Evolutionary conservation across 2,113 vertebrate species (phyloP).

Genomic region (Tenrec ecaudatus): DNA sequence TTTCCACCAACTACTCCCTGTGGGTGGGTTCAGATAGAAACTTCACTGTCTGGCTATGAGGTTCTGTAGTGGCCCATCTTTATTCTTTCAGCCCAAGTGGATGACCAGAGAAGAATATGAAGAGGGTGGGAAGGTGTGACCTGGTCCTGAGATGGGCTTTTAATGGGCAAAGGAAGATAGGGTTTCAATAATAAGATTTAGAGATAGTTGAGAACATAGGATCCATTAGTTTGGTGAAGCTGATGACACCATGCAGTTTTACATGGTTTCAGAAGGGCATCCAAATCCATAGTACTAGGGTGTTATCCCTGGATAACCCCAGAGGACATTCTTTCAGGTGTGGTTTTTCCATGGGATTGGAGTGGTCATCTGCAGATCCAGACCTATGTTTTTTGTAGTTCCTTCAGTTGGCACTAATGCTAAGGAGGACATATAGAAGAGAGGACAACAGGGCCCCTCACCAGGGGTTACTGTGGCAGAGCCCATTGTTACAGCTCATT

Average conservation of each 20-base stretch:
- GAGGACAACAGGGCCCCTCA: too few relatives aligned
- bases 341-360: neutral
- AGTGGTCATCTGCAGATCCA: neutral
- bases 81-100: constrained; percentile 93
- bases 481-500: too few relatives aligned
- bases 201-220: neutral
- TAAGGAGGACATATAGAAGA: too few relatives aligned
- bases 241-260: neutral
- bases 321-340: neutral
- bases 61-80: constrained; percentile 90
- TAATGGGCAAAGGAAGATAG: accelerated
- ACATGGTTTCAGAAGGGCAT: neutral
- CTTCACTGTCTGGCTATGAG: constrained; percentile 90
- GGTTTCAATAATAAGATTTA: neutral
- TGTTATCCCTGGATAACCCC: neutral
- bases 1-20: constrained; percentile 85
- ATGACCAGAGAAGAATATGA: constrained; percentile 90
- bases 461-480: too few relatives aligned
- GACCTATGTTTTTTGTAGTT: neutral
- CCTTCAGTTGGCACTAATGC: too few relatives aligned
- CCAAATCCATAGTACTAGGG: neutral
- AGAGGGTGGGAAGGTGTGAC: constrained; percentile 72
- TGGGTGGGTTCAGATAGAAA: constrained; percentile 82
- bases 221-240: neutral
- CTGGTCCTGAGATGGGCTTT: too few relatives aligned